Base-by-base conservation (phyloP, 1,140 invertebrate genomes). In the Nymphalis io region DNA sequence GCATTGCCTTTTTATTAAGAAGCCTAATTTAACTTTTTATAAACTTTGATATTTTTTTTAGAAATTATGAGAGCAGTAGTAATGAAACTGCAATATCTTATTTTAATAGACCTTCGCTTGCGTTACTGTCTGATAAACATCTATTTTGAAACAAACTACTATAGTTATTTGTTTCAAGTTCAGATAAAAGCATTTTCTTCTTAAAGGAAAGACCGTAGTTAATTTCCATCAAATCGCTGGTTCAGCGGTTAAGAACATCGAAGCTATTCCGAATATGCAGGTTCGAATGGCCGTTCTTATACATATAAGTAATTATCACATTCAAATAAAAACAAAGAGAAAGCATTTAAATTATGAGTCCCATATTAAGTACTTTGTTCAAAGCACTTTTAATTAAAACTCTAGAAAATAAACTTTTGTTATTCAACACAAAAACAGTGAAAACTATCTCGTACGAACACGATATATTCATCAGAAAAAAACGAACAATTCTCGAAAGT, bases 401-500 rank as follows among this genome's bases (percentile, higher is more conserved):
- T 20, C 11, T 12, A 53, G 40, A 53, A 53, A 53, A 53, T 20
- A 21, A 53, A 21, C 12, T 21, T 53, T 53, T 53, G 48, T 53
- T 53, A 53, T 53, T 21, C 20, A 53, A 53, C 48, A 53, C 20
- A 53, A 53, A 53, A 53, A 53, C 48, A 21, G 40, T 12, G 2
- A 23, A 20, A 23, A 21, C 6, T 20, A 23, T 53, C 48, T 53
- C 18, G 5, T 11, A 21, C 10, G 20, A 53, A 53, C 48, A 53
- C 21, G 18, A 53, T 44, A 48, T 63, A 48, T 53, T 38, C 61
- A 53, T 38, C 46, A 59, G 40, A 53, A 61, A 68, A 48, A 68
- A 38, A 33, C 58, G 55, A 68, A 60, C 58, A 68, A 68, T 61
- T 48, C 60, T 44, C 27, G 33, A 60, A 42, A 68, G 60, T 62